Base-by-base conservation (phyloP, 2,888 invertebrate genomes). In the Cepaea hortensis region DNA sequence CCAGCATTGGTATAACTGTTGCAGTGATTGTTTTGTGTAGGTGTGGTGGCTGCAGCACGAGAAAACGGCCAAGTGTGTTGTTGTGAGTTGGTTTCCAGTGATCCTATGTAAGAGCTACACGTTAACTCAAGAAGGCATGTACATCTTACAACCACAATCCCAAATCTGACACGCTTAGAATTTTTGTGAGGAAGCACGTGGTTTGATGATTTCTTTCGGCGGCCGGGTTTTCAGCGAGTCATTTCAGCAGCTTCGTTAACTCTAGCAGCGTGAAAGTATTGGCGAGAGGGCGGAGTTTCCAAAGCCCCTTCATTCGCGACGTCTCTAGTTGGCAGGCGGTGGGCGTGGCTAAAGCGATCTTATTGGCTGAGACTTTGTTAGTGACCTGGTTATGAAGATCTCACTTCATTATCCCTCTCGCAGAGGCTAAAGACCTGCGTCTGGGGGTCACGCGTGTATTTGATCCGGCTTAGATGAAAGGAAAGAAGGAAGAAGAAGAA, bases 381-480 rank as follows among this genome's bases (percentile, higher is more conserved):
- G 61, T 23, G 46, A 72, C 35, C 61, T 73, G 35, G 80, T 81
- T 73, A 81, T 81, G 81, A 81, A 80, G 81, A 73, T 72, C 65
- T 61, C 81, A 75, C 50, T 76, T 65, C 73, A 81, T 81, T 81
- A 81, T 73, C 62, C 73, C 81, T 72, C 73, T 62, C 81, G 76
- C 77, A 70, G 75, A 73, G 82, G 82, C 82, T 82, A 76, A 86
- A 77, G 62, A 72, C 86, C 50, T 55, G n/a, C 68, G 86, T 82
- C 55, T 65, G n/a, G 75, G 76, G 82, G 82, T 86, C 82, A 82
- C 68, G 86, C 82, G 82, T 82, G 77, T 70, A 75, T 73, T 85
- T 85, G 82, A 86, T 82, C 86, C 77, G 86, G 86, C 86, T 86
- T 86, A 86, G 82, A 55, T 6, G 11, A 55, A 55, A 55, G 7